These are phyloP conservation scores for Valencia hispanica DNA, from an alignment of 2,797 vertebrate species.

Conservation along the genomic window DNA sequence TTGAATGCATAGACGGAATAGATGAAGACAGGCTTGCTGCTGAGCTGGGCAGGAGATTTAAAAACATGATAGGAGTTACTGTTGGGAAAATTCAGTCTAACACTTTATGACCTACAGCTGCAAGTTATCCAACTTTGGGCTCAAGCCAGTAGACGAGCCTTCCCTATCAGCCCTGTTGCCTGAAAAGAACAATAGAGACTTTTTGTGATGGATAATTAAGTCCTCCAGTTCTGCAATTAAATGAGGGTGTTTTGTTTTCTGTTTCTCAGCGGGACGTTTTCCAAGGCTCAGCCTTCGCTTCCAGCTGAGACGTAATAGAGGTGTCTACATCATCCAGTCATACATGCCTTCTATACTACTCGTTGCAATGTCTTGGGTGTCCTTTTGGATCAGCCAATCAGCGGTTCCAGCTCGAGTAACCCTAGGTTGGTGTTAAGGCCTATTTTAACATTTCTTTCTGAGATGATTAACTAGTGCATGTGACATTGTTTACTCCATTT, in stretches of 20 bases:
- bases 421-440: constrained; percentile 81
- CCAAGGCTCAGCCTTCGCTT: constrained; percentile 95
- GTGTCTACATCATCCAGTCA: constrained; percentile 98
- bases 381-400: constrained; percentile 99
- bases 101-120: constrained; percentile 20
- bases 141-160: constrained; percentile 18
- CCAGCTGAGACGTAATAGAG: constrained; percentile 90
- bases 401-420: constrained; percentile 96
- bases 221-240: constrained; percentile 28
- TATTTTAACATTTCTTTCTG: not conserved
- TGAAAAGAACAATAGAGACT: constrained; percentile 27
- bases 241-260: constrained; percentile 28
- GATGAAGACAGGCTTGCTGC: constrained; percentile 33
- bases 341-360: constrained; percentile 96
- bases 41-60: constrained; percentile 48
- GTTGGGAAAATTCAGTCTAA: constrained; percentile 25
- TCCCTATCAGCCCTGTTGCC: not conserved
- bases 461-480: too few relatives aligned
- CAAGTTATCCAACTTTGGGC: constrained; percentile 26
- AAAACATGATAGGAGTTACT: constrained; percentile 42
- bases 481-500: too few relatives aligned
- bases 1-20: constrained; percentile 64
- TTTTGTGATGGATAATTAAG: constrained; percentile 33
- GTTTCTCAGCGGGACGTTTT: constrained; percentile 88
- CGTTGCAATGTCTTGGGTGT: constrained; percentile 99